Evolutionary conservation across 2,113 vertebrate species (phyloP).

Genomic region (Engystomops pustulosus): DNA sequence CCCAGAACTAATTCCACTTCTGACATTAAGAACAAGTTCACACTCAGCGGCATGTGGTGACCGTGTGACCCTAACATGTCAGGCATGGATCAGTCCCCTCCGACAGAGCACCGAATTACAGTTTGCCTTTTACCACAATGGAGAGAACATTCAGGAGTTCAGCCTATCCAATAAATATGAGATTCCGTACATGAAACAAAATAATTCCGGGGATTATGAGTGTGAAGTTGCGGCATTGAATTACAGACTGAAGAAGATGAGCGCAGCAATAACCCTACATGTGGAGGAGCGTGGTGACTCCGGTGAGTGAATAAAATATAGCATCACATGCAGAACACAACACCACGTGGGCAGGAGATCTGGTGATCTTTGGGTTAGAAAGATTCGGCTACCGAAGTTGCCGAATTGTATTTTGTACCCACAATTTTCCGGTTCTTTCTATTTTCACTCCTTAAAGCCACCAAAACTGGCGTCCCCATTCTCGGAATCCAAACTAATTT

Average conservation of each 20-base stretch:
- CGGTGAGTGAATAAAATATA: not conserved
- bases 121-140: constrained; percentile 23
- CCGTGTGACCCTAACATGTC: constrained; percentile 21
- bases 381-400: too few relatives aligned
- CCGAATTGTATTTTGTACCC: too few relatives aligned
- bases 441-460: too few relatives aligned
- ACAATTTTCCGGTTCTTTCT: too few relatives aligned
- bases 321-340: too few relatives aligned
- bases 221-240: constrained; percentile 1
- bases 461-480: too few relatives aligned
- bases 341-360: too few relatives aligned
- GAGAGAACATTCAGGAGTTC: constrained; percentile 1
- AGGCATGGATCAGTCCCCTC: not conserved
- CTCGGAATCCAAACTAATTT: too few relatives aligned
- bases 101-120: not conserved
- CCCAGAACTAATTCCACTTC: constrained; percentile 15
- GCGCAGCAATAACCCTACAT: not conserved
- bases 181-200: not conserved
- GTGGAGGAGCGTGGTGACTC: not conserved
- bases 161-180: not conserved
- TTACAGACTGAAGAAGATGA: constrained; percentile 9
- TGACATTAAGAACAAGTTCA: not conserved
- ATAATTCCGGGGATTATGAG: constrained; percentile 4
- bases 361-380: too few relatives aligned
- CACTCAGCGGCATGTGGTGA: not conserved